These are phyloP conservation scores for Eurytoma californica DNA, from an alignment of 2,888 invertebrate genomes.

Conservation along the genomic window DNA sequence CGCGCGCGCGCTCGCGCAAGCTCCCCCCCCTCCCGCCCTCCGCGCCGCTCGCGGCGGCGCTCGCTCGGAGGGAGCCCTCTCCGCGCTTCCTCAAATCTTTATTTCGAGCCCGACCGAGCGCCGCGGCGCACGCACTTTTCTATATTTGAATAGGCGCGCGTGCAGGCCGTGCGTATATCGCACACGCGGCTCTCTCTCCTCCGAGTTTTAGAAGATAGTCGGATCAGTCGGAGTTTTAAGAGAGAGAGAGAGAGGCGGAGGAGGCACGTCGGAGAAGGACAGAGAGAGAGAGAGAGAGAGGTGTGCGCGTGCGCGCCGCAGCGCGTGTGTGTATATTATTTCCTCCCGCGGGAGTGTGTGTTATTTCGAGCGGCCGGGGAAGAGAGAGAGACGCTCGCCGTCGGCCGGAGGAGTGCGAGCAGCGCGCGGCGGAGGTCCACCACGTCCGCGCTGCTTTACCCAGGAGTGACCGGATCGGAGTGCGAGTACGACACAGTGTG, in stretches of 20 bases:
- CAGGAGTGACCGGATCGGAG: too few relatives aligned
- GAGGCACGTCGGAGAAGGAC: neutral
- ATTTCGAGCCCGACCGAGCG: slow-evolving; percentile 67
- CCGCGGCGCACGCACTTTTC: slow-evolving; percentile 58
- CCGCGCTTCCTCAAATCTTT: slow-evolving; percentile 67
- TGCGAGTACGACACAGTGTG: too few relatives aligned
- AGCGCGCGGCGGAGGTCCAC: too few relatives aligned
- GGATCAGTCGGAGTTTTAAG: neutral
- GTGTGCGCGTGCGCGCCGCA: too few relatives aligned
- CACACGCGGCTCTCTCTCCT: neutral
- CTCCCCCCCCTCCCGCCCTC: neutral
- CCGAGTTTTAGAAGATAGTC: neutral
- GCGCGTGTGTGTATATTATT: too few relatives aligned
- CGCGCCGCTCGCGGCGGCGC: neutral
- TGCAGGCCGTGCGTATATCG: slow-evolving; percentile 55
- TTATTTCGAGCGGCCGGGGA: too few relatives aligned
- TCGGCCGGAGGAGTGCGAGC: too few relatives aligned
- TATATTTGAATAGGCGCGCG: slow-evolving; percentile 57
- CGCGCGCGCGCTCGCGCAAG: slow-evolving; percentile 1
- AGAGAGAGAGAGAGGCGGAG: neutral
- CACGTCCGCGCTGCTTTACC: too few relatives aligned
- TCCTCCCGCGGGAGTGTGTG: too few relatives aligned
- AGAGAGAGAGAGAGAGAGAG: too few relatives aligned
- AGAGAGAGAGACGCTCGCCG: too few relatives aligned
- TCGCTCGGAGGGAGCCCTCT: slow-evolving; percentile 27